Conservation (phyloP, 1,140 invertebrate genomes). For the Pseudomyrmex concolor region DNA sequence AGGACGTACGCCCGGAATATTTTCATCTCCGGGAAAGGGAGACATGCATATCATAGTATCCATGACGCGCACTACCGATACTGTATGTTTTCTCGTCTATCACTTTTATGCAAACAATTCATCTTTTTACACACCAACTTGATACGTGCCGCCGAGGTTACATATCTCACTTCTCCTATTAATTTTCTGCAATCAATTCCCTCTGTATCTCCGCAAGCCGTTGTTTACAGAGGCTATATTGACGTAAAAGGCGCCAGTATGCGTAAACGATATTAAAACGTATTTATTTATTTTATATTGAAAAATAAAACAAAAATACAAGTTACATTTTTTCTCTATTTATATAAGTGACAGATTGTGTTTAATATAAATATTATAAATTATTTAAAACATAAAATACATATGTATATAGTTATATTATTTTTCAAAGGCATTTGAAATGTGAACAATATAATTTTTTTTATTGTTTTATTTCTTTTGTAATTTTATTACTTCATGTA, state of each 20-base stretch:
- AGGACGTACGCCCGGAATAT: constrained; percentile 70
- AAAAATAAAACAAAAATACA: neutral
- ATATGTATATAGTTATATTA: too few species aligned
- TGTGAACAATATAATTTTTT: too few species aligned
- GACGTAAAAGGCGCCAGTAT: constrained; percentile 3
- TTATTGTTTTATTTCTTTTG: too few species aligned
- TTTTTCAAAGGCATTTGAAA: too few species aligned
- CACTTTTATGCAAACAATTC: constrained; percentile 56
- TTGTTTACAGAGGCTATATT: constrained; percentile 1
- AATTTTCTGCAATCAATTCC: constrained; percentile 58
- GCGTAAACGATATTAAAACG: neutral
- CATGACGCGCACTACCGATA: constrained; percentile 20
- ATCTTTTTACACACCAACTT: constrained; percentile 40
- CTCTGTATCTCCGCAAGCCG: constrained; percentile 10
- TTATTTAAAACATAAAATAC: too few species aligned
- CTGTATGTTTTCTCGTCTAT: constrained; percentile 30
- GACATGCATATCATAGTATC: constrained; percentile 63
- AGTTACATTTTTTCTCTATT: too few species aligned
- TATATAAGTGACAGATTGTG: too few species aligned
- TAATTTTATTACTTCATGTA: too few species aligned
- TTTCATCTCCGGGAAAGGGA: constrained; percentile 69
- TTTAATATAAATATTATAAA: too few species aligned
- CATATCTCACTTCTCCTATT: constrained; percentile 18
- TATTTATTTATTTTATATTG: neutral
- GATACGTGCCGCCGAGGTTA: constrained; percentile 29